These are phyloP conservation scores for Dynastes tityus DNA, from an alignment of 2,888 invertebrate genomes.

Conservation along the genomic window DNA sequence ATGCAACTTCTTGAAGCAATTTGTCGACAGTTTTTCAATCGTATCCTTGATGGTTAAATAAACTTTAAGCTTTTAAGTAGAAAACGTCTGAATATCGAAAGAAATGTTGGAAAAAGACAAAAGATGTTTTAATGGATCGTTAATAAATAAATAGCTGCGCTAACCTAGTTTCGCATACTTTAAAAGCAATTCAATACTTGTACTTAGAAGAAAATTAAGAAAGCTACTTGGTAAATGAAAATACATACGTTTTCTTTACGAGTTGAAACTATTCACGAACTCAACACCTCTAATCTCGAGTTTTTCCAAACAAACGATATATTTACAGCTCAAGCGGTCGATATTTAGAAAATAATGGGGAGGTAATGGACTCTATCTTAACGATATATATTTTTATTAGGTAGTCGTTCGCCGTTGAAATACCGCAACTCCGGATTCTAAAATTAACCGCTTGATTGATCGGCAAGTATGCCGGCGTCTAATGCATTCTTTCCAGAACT, in stretches of 20 bases:
- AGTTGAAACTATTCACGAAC: not conserved
- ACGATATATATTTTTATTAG: constrained; percentile 16
- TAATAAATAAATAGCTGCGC: too few species aligned
- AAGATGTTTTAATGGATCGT: too few species aligned
- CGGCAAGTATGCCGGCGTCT: constrained; percentile 28
- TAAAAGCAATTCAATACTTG: too few species aligned
- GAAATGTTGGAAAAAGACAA: too few species aligned
- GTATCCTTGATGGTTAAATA: too few species aligned
- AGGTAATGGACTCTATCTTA: constrained; percentile 14
- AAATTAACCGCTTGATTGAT: constrained; percentile 43
- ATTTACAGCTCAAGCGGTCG: not conserved
- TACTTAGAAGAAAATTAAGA: too few species aligned
- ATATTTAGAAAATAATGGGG: constrained; percentile 34
- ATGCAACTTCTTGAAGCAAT: too few species aligned
- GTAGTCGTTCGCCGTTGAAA: constrained; percentile 11
- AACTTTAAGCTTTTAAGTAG: too few species aligned
- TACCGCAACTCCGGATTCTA: constrained; percentile 16
- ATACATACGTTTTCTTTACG: not conserved
- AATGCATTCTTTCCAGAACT: not conserved
- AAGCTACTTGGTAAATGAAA: not conserved
- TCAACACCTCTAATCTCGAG: constrained; percentile 3
- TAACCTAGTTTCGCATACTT: too few species aligned
- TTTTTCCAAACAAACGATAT: constrained; percentile 22
- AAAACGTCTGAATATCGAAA: too few species aligned
- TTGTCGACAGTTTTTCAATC: too few species aligned